Base-by-base conservation (phyloP, 2,888 invertebrate species). In the Melikaiella ostensackeni region DNA sequence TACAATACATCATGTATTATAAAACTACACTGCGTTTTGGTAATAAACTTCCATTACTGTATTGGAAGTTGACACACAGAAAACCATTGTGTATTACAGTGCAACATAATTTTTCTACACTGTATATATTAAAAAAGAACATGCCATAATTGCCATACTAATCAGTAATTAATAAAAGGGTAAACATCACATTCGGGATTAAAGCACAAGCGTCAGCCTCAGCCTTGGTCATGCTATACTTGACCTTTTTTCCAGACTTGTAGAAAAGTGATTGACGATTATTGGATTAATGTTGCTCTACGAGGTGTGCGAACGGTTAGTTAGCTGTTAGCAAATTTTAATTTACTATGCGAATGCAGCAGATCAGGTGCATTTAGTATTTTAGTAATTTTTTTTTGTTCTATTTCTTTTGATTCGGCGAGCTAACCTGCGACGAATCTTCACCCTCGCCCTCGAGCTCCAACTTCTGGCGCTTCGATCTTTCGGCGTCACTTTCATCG, bases 401-500 rank as follows among this genome's bases (percentile, higher is more conserved):
- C 85, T 88, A 88, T 83, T 89, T 86, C 82, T 87, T 85, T 84
- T 82, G 82, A 78, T 84, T 84, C 84, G 83, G 83, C 86, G 89
- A 86, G 89, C 91, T 91, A 91, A 91, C 92, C 91, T 92, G 91
- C 86, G 90, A 89, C 86, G 88, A 88, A 82, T 91, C 91, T 84
- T 91, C 90, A 83, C 88, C 88, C 86, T 91, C 91, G 81, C 89
- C 89, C 85, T 91, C 90, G 78, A 87, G 84, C 86, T 91, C 90
- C 79, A 92, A 74, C 86, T 89, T 87, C 88, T 91, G 86, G 88
- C 92, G 78, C 90, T 92, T 84, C 83, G 86, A 70, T 80, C 88
- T 86, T 79, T 89, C 88, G 81, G 85, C 59, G 79, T 88, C 85
- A 82, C 87, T 79, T 82, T 91, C 90, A 64, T 89, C 90, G 33